phyloP scores from a whole-genome alignment of 2,797 vertebrate species.

The Amazonetta brasiliensis region DNA sequence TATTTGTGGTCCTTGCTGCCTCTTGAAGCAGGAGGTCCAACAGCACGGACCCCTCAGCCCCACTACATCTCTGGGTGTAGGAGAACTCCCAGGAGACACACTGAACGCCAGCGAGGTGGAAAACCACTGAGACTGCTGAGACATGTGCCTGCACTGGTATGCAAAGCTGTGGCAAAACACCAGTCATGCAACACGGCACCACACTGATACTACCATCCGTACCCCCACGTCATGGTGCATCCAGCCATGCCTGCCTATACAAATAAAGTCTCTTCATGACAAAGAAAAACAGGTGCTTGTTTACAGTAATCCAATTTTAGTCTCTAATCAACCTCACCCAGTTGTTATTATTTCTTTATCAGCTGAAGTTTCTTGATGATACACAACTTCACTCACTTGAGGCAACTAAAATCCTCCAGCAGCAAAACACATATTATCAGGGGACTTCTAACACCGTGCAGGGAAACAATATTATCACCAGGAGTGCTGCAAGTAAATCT shows the following conservation, averaged over 20 bases:
- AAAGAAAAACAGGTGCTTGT: background rate
- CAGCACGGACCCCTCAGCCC: background rate
- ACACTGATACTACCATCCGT: background rate
- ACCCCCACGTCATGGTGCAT: fast-evolving
- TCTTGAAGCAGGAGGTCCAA: background rate
- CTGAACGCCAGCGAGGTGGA: background rate
- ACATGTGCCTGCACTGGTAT: background rate
- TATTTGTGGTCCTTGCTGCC: background rate
- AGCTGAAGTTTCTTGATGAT: background rate
- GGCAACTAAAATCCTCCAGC: background rate
- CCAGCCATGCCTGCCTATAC: background rate
- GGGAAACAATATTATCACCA: background rate
- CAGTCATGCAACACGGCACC: no score
- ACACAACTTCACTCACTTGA: background rate
- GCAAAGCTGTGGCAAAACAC: background rate
- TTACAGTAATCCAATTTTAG: background rate
- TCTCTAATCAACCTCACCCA: background rate
- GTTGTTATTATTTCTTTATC: background rate
- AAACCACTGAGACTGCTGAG: background rate
- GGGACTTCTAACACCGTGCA: background rate
- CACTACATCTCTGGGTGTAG: background rate
- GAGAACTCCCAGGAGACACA: background rate
- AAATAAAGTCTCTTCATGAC: background rate
- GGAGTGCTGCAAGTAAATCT: background rate
- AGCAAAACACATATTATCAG: background rate